These are phyloP conservation scores for Cataglyphis cursor DNA, from an alignment of 2,888 invertebrate genomes.

Conservation along the genomic window DNA sequence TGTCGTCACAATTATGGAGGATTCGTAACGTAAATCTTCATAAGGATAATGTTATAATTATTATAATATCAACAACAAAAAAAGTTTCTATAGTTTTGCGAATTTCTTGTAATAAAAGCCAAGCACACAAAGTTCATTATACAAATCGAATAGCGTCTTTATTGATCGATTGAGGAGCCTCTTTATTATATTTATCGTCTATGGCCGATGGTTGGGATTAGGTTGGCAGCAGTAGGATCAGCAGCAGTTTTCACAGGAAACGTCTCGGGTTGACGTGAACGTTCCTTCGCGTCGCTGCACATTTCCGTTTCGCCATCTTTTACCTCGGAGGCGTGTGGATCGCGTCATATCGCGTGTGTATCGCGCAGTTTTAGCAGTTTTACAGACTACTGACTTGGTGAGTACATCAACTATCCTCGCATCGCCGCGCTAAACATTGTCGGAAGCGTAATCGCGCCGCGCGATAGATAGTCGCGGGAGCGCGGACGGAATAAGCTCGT, in stretches of 20 bases:
- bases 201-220: neutral
- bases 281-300: constrained; percentile 57
- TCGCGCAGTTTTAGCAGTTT: constrained; percentile 80
- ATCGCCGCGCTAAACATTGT: neutral
- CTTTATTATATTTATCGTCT: neutral
- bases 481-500: neutral
- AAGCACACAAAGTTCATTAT: neutral
- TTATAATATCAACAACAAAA: neutral
- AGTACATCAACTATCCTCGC: constrained; percentile 70
- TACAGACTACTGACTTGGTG: constrained; percentile 82
- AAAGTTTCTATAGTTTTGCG: neutral
- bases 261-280: constrained; percentile 70
- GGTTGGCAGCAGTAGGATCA: constrained; percentile 66
- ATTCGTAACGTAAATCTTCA: neutral
- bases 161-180: neutral
- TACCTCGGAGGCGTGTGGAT: constrained; percentile 80
- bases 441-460: neutral
- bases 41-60: neutral
- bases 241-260: constrained; percentile 53
- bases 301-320: constrained; percentile 81
- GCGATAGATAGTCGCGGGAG: neutral
- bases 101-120: neutral
- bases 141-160: neutral
- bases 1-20: no score
- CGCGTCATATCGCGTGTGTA: constrained; percentile 76